phyloP scores from a whole-genome alignment of 1,140 invertebrate species.

The Drosophila elegans region DNA sequence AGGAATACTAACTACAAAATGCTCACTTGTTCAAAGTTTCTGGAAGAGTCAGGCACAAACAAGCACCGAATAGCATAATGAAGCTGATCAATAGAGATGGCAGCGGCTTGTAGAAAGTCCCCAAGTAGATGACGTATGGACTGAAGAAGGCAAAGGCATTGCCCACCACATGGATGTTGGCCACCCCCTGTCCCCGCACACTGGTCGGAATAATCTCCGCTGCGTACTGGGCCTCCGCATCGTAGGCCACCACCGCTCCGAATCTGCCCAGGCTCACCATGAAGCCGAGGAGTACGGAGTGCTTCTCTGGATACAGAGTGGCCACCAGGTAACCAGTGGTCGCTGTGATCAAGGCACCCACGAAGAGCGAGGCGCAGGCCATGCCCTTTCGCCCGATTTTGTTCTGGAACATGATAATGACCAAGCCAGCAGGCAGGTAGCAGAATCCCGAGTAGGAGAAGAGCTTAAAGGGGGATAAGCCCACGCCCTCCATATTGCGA shows the following conservation, averaged over 20 bases:
- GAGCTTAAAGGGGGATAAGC: constrained; percentile 86
- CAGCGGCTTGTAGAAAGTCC: constrained; percentile 85
- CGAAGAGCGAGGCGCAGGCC: constrained; percentile 85
- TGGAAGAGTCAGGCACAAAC: constrained; percentile 86
- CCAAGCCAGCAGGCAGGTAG: constrained; percentile 86
- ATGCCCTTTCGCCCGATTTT: constrained; percentile 87
- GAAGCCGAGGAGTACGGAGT: constrained; percentile 61
- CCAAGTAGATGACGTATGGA: constrained; percentile 83
- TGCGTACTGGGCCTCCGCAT: constrained; percentile 88
- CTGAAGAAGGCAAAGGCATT: constrained; percentile 84
- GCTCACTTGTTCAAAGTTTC: constrained; percentile 86
- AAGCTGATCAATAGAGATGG: constrained; percentile 86
- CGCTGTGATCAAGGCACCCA: constrained; percentile 86
- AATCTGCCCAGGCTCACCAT: constrained; percentile 87
- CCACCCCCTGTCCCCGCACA: constrained; percentile 87
- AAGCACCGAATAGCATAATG: constrained; percentile 86
- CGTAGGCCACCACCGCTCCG: constrained; percentile 88
- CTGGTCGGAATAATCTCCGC: constrained; percentile 89
- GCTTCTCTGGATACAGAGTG: constrained; percentile 60
- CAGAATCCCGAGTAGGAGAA: constrained; percentile 86
- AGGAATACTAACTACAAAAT: too few species aligned
- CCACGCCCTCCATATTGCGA: constrained; percentile 87
- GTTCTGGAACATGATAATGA: constrained; percentile 86
- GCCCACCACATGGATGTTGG: constrained; percentile 86
- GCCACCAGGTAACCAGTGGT: constrained; percentile 74